Conservation (phyloP, 2,113 vertebrate genomes). For the Polyodon spathula region DNA sequence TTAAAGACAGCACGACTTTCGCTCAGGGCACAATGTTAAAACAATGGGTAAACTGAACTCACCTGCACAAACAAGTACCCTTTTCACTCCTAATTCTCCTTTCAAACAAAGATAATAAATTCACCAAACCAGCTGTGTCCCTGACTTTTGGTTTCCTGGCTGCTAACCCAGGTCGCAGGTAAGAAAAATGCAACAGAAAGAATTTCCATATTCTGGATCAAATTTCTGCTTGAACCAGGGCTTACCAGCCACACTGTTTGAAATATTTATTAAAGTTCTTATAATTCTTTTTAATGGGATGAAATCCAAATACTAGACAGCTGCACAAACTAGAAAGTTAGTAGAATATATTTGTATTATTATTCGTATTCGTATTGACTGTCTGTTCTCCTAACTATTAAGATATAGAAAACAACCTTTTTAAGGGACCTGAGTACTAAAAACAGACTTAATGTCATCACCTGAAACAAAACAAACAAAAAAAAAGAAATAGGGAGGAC, state of each 20-base stretch:
- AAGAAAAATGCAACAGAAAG: background rate
- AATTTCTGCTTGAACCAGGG: conserved; percentile 7
- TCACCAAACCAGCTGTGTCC: conserved; percentile 24
- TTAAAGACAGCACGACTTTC: conserved; percentile 15
- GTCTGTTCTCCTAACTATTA: too few species aligned
- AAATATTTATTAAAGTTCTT: background rate
- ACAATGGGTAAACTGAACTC: conserved; percentile 32
- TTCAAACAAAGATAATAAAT: conserved; percentile 28
- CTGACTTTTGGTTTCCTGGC: conserved; percentile 16
- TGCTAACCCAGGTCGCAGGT: background rate
- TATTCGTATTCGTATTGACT: too few species aligned
- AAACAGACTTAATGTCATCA: too few species aligned
- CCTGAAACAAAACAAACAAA: too few species aligned
- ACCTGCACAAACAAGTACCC: conserved; percentile 26
- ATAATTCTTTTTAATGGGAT: too few species aligned
- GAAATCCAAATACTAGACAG: too few species aligned
- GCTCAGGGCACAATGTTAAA: conserved; percentile 25
- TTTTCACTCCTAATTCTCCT: conserved; percentile 33
- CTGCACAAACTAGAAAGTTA: too few species aligned
- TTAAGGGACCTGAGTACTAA: too few species aligned
- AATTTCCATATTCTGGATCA: background rate
- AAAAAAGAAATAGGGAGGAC: too few species aligned
- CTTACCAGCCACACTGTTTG: background rate
- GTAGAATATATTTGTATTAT: too few species aligned
- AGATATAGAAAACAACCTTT: too few species aligned